Evolutionary conservation across 2,888 invertebrate species (phyloP).

Genomic region (Fragum whitleyi): DNA sequence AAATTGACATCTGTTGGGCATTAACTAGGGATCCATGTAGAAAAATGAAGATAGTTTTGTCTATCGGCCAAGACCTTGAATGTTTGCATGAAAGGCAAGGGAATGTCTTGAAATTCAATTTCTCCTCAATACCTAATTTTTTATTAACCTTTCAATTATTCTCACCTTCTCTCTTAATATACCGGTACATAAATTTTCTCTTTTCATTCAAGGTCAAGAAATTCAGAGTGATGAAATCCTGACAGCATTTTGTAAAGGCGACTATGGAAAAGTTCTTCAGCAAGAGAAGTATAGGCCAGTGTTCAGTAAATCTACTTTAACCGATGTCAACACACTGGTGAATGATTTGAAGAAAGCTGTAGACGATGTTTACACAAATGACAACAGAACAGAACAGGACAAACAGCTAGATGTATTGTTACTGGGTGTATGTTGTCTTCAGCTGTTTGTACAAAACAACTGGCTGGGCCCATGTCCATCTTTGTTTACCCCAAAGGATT

Average conservation of each 20-base stretch:
- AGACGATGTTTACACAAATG: not conserved
- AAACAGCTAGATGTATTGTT: conserved; percentile 85
- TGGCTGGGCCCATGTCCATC: conserved; percentile 91
- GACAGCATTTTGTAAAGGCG: conserved; percentile 28
- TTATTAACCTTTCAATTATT: no score
- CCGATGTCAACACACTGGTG: not conserved
- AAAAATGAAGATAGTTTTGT: no score
- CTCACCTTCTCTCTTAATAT: no score
- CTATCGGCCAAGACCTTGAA: no score
- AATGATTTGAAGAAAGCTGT: conserved; percentile 1
- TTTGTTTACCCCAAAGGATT: conserved; percentile 52
- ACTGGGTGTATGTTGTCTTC: conserved; percentile 89
- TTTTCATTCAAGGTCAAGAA: no score
- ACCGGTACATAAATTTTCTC: no score
- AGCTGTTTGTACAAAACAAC: conserved; percentile 92
- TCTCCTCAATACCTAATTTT: no score
- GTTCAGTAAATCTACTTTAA: not conserved
- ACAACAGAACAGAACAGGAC: conserved; percentile 13
- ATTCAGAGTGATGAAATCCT: not conserved
- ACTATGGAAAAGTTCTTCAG: conserved; percentile 31
- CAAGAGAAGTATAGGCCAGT: conserved; percentile 5
- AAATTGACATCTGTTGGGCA: no score
- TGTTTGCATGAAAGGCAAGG: no score
- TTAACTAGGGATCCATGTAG: no score
- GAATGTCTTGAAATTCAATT: no score